Percentiles rank a stretch among this genome's conserved stretches.
Evolutionary conservation across 2,888 invertebrate species (phyloP).

Genomic region (Oeneis ivallda): DNA sequence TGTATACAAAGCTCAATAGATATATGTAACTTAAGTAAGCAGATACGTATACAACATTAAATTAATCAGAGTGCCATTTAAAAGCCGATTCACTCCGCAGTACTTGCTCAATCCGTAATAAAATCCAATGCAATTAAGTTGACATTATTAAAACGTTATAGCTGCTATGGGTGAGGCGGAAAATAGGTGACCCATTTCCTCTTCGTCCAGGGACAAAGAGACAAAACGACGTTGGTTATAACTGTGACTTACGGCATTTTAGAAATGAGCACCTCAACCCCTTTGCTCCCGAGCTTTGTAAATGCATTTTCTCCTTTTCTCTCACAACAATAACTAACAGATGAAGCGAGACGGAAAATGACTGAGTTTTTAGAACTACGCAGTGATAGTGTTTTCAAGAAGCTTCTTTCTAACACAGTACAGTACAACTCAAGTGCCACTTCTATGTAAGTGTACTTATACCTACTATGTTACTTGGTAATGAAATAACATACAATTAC

Average conservation of each 20-base stretch:
- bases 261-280: slow-evolving; percentile 57
- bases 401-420: not conserved
- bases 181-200: slow-evolving; percentile 78
- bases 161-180: slow-evolving; percentile 62
- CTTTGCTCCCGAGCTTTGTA: slow-evolving; percentile 47
- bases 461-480: no score
- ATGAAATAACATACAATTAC: no score
- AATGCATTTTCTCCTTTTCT: slow-evolving; percentile 30
- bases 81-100: slow-evolving; percentile 16
- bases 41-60: not conserved
- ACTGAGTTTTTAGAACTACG: slow-evolving; percentile 1
- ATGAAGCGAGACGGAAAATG: slow-evolving; percentile 21
- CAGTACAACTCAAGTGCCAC: no score
- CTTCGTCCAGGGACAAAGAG: slow-evolving; percentile 54
- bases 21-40: not conserved
- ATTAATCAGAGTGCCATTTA: slow-evolving; percentile 16
- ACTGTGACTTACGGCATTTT: slow-evolving; percentile 57
- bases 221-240: slow-evolving; percentile 53
- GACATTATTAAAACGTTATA: slow-evolving; percentile 51
- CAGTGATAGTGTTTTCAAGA: not conserved
- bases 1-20: not conserved
- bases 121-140: slow-evolving; percentile 66
- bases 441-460: no score
- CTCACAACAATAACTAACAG: slow-evolving; percentile 7
- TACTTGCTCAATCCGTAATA: slow-evolving; percentile 34